A percentile compares a stretch with the other conserved stretches of the same genome.
Conservation (phyloP, 2,797 vertebrate genomes). For the Microchirus variegatus region DNA sequence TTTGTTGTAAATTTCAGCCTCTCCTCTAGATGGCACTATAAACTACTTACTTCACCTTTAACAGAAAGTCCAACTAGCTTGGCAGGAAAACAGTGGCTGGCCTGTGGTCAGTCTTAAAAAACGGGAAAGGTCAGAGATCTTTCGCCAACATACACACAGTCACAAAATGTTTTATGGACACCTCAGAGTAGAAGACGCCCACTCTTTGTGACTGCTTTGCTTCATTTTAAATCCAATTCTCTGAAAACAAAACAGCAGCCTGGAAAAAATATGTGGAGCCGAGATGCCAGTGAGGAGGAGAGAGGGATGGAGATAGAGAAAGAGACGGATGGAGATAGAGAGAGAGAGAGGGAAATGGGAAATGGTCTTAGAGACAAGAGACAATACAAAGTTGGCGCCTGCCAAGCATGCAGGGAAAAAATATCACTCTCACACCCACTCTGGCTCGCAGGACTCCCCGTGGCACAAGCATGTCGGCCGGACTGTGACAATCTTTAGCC, state of each 20-base stretch:
- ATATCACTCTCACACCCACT: slow-evolving; percentile 62
- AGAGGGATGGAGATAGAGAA: slow-evolving; percentile 17
- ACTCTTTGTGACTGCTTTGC: slow-evolving; percentile 54
- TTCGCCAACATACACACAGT: slow-evolving; percentile 60
- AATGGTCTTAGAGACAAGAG: slow-evolving; percentile 50
- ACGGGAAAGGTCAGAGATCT: slow-evolving; percentile 61
- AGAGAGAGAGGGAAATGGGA: slow-evolving; percentile 26
- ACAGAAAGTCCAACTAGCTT: slow-evolving; percentile 27
- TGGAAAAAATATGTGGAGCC: slow-evolving; percentile 56
- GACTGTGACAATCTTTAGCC: slow-evolving; percentile 68
- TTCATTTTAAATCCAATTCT: slow-evolving; percentile 73
- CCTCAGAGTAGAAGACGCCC: slow-evolving; percentile 54
- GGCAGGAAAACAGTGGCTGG: slow-evolving; percentile 38
- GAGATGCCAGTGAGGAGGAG: slow-evolving; percentile 52
- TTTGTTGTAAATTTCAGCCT: too few relatives aligned
- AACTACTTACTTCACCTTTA: too few relatives aligned
- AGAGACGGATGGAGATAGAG: slow-evolving; percentile 14
- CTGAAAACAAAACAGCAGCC: slow-evolving; percentile 54
- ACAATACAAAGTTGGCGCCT: slow-evolving; percentile 67
- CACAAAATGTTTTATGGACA: slow-evolving; percentile 58
- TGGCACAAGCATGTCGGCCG: slow-evolving; percentile 49
- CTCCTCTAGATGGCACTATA: too few relatives aligned
- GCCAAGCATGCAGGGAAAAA: slow-evolving; percentile 59
- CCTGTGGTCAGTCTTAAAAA: slow-evolving; percentile 43
- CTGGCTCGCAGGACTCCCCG: slow-evolving; percentile 56